Conservation (phyloP, 2,797 vertebrate genomes). For the Eulemur coronatus region DNA sequence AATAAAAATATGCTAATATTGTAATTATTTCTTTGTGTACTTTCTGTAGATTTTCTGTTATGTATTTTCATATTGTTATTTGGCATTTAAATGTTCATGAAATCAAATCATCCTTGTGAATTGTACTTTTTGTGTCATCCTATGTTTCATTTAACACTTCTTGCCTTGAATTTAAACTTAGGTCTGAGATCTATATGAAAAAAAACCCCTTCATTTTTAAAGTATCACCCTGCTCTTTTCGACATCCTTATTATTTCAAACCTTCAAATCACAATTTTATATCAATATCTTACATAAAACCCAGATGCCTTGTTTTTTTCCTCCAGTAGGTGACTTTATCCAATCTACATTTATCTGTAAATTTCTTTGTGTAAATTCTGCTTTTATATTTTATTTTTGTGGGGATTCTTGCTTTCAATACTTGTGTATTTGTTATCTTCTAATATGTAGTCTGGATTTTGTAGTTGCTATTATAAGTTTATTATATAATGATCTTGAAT, state of each 20-base stretch:
- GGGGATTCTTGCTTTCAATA: background rate
- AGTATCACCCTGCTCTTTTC: background rate
- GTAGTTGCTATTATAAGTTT: background rate
- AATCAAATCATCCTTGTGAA: background rate
- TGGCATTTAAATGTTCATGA: background rate
- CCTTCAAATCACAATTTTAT: background rate
- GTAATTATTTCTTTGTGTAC: background rate
- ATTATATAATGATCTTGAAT: background rate
- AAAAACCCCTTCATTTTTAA: background rate
- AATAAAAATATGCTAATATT: background rate
- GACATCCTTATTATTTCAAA: background rate
- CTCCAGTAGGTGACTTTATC: background rate
- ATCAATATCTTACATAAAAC: background rate
- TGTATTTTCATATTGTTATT: background rate
- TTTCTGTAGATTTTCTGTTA: background rate
- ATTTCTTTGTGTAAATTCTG: background rate
- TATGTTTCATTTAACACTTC: background rate
- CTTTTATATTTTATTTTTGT: background rate
- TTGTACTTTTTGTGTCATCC: background rate
- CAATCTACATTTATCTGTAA: background rate
- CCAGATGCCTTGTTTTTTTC: background rate
- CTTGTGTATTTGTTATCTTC: background rate
- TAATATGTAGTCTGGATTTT: background rate
- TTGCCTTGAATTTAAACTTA: background rate
- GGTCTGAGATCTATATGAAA: background rate